Conservation (phyloP, 1,140 invertebrate species). For the Dendroctonus valens region DNA sequence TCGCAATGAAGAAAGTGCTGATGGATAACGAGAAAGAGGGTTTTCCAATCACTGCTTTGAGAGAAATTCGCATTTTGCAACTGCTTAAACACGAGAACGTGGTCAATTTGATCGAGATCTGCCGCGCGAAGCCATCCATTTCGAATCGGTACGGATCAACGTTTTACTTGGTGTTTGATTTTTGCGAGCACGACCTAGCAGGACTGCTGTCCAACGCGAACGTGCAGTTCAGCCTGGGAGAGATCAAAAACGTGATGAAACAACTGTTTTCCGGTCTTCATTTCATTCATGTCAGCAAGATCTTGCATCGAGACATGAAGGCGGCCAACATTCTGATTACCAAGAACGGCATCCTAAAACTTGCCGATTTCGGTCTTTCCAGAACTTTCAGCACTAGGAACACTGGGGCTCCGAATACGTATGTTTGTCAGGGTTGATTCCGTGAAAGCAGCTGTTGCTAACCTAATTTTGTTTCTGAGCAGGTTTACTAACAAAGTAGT, state of each 20-base stretch:
- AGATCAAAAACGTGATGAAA: slow-evolving; percentile 98
- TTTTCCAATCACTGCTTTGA: slow-evolving; percentile 97
- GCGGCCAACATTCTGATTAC: slow-evolving; percentile 98
- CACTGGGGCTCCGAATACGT: slow-evolving; percentile 78
- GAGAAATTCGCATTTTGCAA: slow-evolving; percentile 98
- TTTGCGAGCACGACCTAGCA: slow-evolving; percentile 98
- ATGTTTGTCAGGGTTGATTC: slow-evolving; percentile 26
- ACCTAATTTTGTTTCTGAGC: not conserved
- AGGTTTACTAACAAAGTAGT: slow-evolving; percentile 97
- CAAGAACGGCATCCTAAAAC: slow-evolving; percentile 90
- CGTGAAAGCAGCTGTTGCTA: not conserved
- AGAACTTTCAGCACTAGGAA: slow-evolving; percentile 89
- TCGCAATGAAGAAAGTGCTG: slow-evolving; percentile 97
- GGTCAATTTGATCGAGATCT: slow-evolving; percentile 96
- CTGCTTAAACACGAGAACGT: slow-evolving; percentile 96
- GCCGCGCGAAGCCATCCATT: slow-evolving; percentile 83
- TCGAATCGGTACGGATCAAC: slow-evolving; percentile 89
- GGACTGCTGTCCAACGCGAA: slow-evolving; percentile 94
- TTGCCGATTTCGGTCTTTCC: slow-evolving; percentile 90
- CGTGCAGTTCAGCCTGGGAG: slow-evolving; percentile 94
- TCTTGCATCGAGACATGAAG: slow-evolving; percentile 96
- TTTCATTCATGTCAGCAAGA: slow-evolving; percentile 97
- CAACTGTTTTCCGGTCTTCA: slow-evolving; percentile 95
- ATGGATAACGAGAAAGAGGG: slow-evolving; percentile 99
- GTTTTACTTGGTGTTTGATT: slow-evolving; percentile 98